Evolutionary conservation across 2,888 invertebrate species (phyloP), one percentile per base, ranked within the genome.

Genomic region (Tryphoninae sp.): DNA sequence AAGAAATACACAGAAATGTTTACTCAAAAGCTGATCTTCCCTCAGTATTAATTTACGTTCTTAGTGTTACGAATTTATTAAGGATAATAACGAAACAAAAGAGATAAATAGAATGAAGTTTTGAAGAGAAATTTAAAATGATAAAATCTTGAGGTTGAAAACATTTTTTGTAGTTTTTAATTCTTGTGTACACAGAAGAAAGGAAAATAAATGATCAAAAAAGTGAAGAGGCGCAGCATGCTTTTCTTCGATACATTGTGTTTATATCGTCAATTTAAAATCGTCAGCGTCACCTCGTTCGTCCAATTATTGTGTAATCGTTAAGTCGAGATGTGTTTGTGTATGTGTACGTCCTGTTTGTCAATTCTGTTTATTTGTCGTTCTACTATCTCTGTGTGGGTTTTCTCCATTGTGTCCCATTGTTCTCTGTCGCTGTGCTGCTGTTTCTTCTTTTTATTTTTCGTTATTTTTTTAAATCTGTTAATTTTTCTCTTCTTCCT

Each of bases 141-240:
- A 40, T 40, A 64, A 76, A 45, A 45, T 13, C 13, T 45, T 33
- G 33, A 45, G 13, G 13, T 2, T 76, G 51, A 76, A 61, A 67
- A 59, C 1, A 13, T 45, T 45, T 45, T 8, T 49, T 58, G 67
- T 75, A 45, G 67, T 75, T 75, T 68, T 68, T 68, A 68, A 67
- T 76, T 68, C 62, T 62, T 55, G 42, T 68, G 53, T 69, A 53
- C 9, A 33, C 9, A 33, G 40, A 68, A 49, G 13, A 53, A 55
- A 33, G 33, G 33, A 33, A 33, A 33, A 33, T 33, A 33, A 61
- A 61, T 13, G 45, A 33, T 45, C 2, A 13, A 45, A 45, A 13
- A 13, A 45, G 11, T 13, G 23, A 58, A 59, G 62, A 40, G 42
- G 59, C 23, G 45, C 65, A 45, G 78, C 58, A 78, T 78, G 81